Evolutionary conservation across 2,797 vertebrate species (phyloP).

Genomic region (Diplodus sargus): DNA sequence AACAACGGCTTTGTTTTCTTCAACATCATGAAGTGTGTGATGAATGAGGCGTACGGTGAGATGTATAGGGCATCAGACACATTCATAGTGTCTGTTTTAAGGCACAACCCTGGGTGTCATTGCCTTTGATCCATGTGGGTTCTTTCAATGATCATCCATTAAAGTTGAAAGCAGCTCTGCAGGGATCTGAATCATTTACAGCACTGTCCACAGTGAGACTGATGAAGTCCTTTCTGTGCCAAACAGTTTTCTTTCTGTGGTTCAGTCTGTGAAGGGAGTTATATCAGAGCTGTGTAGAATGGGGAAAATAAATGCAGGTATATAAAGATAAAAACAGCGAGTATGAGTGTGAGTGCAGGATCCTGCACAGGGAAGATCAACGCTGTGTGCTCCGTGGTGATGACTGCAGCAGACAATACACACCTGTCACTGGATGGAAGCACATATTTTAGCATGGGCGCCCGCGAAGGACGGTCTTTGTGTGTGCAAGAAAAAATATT

Average conservation of each 20-base stretch:
- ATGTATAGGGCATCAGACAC: neutral
- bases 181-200: neutral
- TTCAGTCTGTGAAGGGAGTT: neutral
- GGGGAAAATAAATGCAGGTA: neutral
- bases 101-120: neutral
- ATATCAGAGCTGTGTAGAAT: neutral
- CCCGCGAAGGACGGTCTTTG: slow-evolving; percentile 5
- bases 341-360: neutral
- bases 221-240: neutral
- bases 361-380: neutral
- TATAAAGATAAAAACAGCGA: neutral
- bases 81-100: neutral
- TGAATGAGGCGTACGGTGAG: neutral
- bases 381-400: neutral
- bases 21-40: neutral
- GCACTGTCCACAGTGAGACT: slow-evolving; percentile 4
- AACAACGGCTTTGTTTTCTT: slow-evolving; percentile 9
- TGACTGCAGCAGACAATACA: slow-evolving; percentile 10
- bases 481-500: slow-evolving; percentile 35
- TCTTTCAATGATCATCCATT: neutral
- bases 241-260: neutral
- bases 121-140: slow-evolving; percentile 3
- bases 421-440: slow-evolving; percentile 24
- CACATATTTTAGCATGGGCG: slow-evolving; percentile 15
- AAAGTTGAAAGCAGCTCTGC: slow-evolving; percentile 12